These are phyloP conservation scores for Daboia siamensis DNA, from an alignment of 2,113 vertebrate genomes.

Conservation along the genomic window DNA sequence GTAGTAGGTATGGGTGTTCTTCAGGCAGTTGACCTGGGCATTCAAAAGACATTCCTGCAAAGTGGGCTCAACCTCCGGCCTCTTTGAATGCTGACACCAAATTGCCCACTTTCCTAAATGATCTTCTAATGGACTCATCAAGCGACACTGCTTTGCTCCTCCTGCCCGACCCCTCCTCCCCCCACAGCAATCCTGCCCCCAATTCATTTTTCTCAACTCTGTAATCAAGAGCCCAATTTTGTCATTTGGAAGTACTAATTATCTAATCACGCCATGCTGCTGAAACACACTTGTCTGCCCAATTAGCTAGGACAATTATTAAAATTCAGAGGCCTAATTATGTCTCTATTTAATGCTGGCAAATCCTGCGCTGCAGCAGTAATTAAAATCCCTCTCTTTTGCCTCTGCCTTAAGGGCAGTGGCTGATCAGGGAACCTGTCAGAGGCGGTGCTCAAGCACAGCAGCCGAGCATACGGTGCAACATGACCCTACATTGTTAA, in stretches of 20 bases:
- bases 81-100: slow-evolving; percentile 58
- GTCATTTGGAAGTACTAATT: slow-evolving; percentile 85
- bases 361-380: slow-evolving; percentile 83
- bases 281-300: slow-evolving; percentile 80
- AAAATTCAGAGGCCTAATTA: slow-evolving; percentile 94
- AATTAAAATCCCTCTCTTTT: slow-evolving; percentile 88
- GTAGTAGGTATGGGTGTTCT: background rate
- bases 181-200: slow-evolving; percentile 1
- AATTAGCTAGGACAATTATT: slow-evolving; percentile 97
- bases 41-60: background rate
- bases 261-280: slow-evolving; percentile 78
- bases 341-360: slow-evolving; percentile 92
- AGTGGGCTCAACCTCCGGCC: background rate
- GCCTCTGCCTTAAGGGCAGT: slow-evolving; percentile 91
- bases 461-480: slow-evolving; percentile 86
- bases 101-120: slow-evolving; percentile 59
- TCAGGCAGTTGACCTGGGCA: background rate
- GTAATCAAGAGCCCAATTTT: slow-evolving; percentile 78
- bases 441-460: slow-evolving; percentile 83
- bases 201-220: slow-evolving; percentile 59
- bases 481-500: slow-evolving; percentile 98
- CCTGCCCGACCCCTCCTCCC: background rate
- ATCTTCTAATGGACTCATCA: slow-evolving; percentile 60
- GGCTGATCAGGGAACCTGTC: slow-evolving; percentile 94
- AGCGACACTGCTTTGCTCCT: slow-evolving; percentile 31